Evolutionary conservation across 1,140 invertebrate species (phyloP).

Genomic region (Cephus cinctus): DNA sequence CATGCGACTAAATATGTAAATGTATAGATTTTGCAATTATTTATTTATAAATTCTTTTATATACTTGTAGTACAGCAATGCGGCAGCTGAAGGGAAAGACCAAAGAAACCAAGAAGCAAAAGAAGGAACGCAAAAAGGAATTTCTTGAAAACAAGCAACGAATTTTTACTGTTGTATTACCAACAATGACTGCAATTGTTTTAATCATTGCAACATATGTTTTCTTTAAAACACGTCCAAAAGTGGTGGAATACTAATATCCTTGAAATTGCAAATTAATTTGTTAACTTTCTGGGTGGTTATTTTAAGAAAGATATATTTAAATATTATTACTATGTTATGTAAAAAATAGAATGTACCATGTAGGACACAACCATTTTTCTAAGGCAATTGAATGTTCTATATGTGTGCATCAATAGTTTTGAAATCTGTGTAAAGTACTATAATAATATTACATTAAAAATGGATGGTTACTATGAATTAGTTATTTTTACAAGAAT

Average conservation of each 20-base stretch:
- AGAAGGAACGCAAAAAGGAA: conserved; percentile 78
- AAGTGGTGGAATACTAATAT: conserved; percentile 45
- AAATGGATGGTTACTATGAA: too few species aligned
- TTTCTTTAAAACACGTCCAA: conserved; percentile 74
- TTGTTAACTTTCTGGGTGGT: neutral
- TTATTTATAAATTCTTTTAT: conserved; percentile 5
- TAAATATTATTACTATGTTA: too few species aligned
- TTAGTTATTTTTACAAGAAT: too few species aligned
- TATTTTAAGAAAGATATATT: too few species aligned
- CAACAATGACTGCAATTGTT: conserved; percentile 67
- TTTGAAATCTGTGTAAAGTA: too few species aligned
- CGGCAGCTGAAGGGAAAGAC: conserved; percentile 76
- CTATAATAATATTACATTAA: too few species aligned
- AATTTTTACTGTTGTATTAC: conserved; percentile 73
- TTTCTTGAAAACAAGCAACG: conserved; percentile 76
- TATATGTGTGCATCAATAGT: too few species aligned
- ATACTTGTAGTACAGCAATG: conserved; percentile 54
- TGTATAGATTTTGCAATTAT: conserved; percentile 1
- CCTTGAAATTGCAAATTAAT: neutral
- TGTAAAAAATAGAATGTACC: too few species aligned
- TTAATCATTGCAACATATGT: conserved; percentile 74
- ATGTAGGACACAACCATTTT: too few species aligned
- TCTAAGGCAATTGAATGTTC: too few species aligned
- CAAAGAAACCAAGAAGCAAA: conserved; percentile 82
- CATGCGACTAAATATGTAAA: too few species aligned